These are phyloP conservation scores for Digitonthophagus gazella DNA, from an alignment of 2,888 invertebrate genomes.

Conservation along the genomic window DNA sequence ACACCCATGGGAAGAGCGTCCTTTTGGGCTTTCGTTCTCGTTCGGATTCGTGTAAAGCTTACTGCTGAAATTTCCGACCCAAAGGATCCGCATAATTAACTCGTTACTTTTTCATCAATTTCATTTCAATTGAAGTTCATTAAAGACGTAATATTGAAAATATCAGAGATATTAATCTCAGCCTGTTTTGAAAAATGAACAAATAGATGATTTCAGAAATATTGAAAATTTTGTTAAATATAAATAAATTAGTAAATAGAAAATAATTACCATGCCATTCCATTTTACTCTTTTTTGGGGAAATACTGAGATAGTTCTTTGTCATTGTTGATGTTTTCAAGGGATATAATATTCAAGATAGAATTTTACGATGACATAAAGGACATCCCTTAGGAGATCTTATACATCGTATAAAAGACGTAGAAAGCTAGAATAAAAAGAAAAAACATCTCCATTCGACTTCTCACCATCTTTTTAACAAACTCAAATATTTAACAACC, in stretches of 20 bases:
- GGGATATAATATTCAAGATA: background rate
- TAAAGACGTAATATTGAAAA: background rate
- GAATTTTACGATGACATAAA: background rate
- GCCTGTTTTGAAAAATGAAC: too few species aligned
- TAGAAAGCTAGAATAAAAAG: background rate
- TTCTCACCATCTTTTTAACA: too few species aligned
- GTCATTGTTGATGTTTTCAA: background rate
- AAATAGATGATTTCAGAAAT: too few species aligned
- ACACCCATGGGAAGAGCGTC: background rate
- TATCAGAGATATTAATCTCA: too few species aligned
- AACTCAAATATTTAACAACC: background rate
- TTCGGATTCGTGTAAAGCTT: background rate
- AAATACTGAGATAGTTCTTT: too few species aligned
- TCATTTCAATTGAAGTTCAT: background rate
- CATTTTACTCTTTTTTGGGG: too few species aligned
- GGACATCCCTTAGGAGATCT: background rate
- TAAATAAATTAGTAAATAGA: too few species aligned
- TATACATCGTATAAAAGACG: background rate
- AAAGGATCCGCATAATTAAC: background rate
- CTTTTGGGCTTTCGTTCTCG: background rate
- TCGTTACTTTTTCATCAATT: background rate
- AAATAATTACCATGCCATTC: too few species aligned
- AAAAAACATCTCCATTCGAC: too few species aligned
- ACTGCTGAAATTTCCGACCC: background rate
- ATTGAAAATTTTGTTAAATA: too few species aligned